Percentiles rank a stretch among this genome's conserved stretches.
These are phyloP conservation scores for Apis dorsata DNA, from an alignment of 1,140 invertebrate genomes.

Conservation along the genomic window DNA sequence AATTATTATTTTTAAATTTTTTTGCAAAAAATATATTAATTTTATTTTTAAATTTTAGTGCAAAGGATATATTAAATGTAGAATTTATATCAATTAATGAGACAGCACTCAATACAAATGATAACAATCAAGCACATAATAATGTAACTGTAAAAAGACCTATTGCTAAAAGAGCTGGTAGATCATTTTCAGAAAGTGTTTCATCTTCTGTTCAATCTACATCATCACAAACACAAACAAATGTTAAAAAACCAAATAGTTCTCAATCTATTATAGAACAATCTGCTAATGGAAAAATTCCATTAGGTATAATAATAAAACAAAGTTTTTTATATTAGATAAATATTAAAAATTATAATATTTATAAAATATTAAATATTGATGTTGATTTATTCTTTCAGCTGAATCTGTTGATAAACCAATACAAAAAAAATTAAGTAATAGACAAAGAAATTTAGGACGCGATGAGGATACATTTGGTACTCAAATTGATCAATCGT, in stretches of 20 bases:
- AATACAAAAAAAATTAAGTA: conserved; percentile 65
- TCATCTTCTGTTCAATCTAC: conserved; percentile 61
- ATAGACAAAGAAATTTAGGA: conserved; percentile 76
- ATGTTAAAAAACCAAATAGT: conserved; percentile 67
- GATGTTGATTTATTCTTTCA: conserved; percentile 40
- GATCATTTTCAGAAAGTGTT: conserved; percentile 79
- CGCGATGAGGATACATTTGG: conserved; percentile 84
- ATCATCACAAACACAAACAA: conserved; percentile 56
- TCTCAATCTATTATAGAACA: conserved; percentile 64
- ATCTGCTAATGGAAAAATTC: conserved; percentile 72
- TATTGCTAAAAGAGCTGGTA: conserved; percentile 80
- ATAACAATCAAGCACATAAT: conserved; percentile 74
- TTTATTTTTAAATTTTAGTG: conserved; percentile 77
- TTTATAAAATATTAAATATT: neutral
- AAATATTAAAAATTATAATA: neutral
- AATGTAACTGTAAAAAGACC: conserved; percentile 81
- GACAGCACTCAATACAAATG: conserved; percentile 64
- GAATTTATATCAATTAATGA: conserved; percentile 82
- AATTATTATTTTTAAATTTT: conserved; percentile 64
- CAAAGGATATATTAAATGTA: conserved; percentile 82
- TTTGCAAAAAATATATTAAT: conserved; percentile 82
- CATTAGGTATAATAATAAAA: conserved; percentile 74
- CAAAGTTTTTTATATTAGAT: neutral
- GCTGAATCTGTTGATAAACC: conserved; percentile 64
- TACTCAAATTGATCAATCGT: conserved; percentile 81